These are phyloP conservation scores for Ochropleura leucogaster DNA, from an alignment of 2,888 invertebrate species.

Conservation along the genomic window DNA sequence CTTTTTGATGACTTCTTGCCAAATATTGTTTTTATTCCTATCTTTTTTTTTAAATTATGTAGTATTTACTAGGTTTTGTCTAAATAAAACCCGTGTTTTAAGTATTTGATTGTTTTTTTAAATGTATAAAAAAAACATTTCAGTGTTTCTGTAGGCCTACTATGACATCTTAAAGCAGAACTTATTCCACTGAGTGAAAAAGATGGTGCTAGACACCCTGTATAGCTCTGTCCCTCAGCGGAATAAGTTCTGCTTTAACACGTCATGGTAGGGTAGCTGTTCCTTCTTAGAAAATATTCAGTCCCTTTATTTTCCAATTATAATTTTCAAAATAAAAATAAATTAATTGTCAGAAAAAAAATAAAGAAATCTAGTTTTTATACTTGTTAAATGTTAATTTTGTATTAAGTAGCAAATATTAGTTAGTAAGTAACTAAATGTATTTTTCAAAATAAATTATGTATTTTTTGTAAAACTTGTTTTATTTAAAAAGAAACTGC, in stretches of 20 bases:
- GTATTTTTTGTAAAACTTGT: constrained; percentile 69
- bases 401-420: constrained; percentile 64
- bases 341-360: constrained; percentile 31
- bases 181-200: too few relatives aligned
- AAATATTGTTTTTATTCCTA: constrained; percentile 1
- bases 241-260: too few relatives aligned
- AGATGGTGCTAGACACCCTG: too few relatives aligned
- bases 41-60: constrained; percentile 8
- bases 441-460: constrained; percentile 72
- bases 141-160: constrained; percentile 2
- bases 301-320: constrained; percentile 31
- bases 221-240: too few relatives aligned
- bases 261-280: too few relatives aligned
- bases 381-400: constrained; percentile 47
- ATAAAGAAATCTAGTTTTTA: constrained; percentile 29
- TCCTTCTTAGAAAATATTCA: constrained; percentile 29
- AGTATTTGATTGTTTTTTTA: constrained; percentile 5
- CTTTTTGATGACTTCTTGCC: constrained; percentile 24
- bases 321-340: constrained; percentile 14
- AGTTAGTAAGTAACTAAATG: constrained; percentile 63
- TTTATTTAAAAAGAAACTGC: constrained; percentile 2
- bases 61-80: not conserved
- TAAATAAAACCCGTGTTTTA: not conserved
- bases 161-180: too few relatives aligned
- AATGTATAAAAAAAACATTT: not conserved